Conservation (phyloP, 2,797 vertebrate genomes). For the Lindbergichthys nudifrons region DNA sequence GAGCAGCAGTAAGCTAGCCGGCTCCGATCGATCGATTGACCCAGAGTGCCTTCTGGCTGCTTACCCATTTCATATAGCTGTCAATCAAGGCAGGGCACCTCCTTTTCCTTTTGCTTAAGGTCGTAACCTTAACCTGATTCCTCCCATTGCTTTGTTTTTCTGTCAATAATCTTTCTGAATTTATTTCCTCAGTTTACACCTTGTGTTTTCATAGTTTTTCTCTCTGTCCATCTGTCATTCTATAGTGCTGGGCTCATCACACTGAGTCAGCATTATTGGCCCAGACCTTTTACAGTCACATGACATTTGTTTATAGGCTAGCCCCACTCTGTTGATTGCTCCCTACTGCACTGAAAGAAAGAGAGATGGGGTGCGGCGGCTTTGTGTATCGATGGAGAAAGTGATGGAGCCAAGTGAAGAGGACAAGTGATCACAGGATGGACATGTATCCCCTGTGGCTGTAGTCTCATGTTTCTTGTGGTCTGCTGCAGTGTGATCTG, state of each 20-base stretch:
- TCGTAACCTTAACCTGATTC: constrained; percentile 26
- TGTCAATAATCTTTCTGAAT: not conserved
- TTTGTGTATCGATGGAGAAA: constrained; percentile 5
- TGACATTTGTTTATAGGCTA: constrained; percentile 73
- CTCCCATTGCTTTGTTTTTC: not conserved
- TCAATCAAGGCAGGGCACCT: constrained; percentile 29
- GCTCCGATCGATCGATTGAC: constrained; percentile 43
- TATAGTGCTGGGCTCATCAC: constrained; percentile 70
- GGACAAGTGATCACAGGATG: constrained; percentile 46
- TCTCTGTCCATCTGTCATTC: constrained; percentile 21
- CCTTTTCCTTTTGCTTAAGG: constrained; percentile 13
- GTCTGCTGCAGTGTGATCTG: constrained; percentile 31
- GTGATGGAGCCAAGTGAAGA: constrained; percentile 51
- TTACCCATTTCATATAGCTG: constrained; percentile 35
- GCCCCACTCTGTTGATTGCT: constrained; percentile 72
- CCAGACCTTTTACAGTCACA: constrained; percentile 58
- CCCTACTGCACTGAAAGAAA: constrained; percentile 45
- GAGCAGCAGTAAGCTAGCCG: constrained; percentile 28
- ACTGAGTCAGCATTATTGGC: constrained; percentile 71
- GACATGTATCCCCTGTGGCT: constrained; percentile 29
- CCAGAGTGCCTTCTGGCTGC: constrained; percentile 43
- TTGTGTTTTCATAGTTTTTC: constrained; percentile 2
- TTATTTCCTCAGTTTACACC: constrained; percentile 7
- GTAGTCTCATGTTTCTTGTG: constrained; percentile 55
- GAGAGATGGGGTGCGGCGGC: constrained; percentile 29